phyloP scores from a whole-genome alignment of 2,888 invertebrate species.

The Neoascia interrupta region DNA sequence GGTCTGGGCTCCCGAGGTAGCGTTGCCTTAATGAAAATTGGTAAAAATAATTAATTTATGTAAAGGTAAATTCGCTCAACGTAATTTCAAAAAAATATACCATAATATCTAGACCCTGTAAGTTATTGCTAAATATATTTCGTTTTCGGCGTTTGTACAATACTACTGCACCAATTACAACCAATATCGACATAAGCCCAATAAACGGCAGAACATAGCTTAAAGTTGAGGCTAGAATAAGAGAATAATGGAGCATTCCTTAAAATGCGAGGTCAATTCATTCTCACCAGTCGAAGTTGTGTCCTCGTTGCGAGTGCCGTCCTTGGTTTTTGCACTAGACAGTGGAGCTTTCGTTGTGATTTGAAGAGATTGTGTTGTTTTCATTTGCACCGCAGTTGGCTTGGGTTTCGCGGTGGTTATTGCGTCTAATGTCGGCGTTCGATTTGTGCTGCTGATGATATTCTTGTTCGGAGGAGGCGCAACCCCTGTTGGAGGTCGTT shows the following conservation, averaged over 20 bases:
- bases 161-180: constrained; percentile 26
- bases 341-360: neutral
- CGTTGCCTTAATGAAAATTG: constrained; percentile 23
- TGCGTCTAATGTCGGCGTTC: neutral
- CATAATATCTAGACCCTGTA: constrained; percentile 56
- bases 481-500: neutral
- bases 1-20: constrained; percentile 48
- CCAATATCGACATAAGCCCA: constrained; percentile 24
- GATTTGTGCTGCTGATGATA: constrained; percentile 24
- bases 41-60: neutral
- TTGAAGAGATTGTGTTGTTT: neutral
- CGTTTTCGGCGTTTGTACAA: constrained; percentile 44
- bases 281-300: constrained; percentile 31
- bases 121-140: constrained; percentile 6
- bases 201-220: constrained; percentile 37
- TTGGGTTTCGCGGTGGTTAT: neutral
- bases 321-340: constrained; percentile 18
- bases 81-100: neutral
- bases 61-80: neutral
- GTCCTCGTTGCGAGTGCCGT: constrained; percentile 11
- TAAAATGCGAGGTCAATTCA: too few relatives aligned
- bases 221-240: constrained; percentile 46
- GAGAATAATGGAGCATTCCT: too few relatives aligned
- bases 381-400: neutral
- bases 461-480: constrained; percentile 18